Conservation (phyloP, 2,888 invertebrate genomes). For the Rhorus exstirpatorius region DNA sequence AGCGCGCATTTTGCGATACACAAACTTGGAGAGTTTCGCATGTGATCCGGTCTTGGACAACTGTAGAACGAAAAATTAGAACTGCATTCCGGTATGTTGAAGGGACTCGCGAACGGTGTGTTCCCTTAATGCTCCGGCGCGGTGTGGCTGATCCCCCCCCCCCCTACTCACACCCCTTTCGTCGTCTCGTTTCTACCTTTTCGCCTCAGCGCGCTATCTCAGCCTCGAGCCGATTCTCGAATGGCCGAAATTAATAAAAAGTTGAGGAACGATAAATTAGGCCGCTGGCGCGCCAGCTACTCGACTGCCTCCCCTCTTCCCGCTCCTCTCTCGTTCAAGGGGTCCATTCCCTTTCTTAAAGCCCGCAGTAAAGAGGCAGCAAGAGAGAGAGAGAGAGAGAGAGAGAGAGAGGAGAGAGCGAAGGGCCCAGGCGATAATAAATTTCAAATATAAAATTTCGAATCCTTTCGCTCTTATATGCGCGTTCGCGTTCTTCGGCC, state of each 20-base stretch:
- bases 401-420: constrained; percentile 45
- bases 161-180: constrained; percentile 27
- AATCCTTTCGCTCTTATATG: constrained; percentile 73
- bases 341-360: constrained; percentile 54
- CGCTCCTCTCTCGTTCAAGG: constrained; percentile 49
- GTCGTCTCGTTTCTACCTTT: constrained; percentile 63
- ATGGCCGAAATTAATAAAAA: constrained; percentile 86
- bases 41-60: constrained; percentile 46
- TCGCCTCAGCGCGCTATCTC: constrained; percentile 66
- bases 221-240: constrained; percentile 79
- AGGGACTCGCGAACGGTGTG: constrained; percentile 68
- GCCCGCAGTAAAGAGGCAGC: constrained; percentile 43
- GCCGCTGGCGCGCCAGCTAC: constrained; percentile 77
- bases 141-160: constrained; percentile 58
- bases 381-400: constrained; percentile 9
- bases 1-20: background rate
- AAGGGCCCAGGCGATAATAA: constrained; percentile 82
- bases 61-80: constrained; percentile 72
- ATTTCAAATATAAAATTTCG: constrained; percentile 85
- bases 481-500: constrained; percentile 67
- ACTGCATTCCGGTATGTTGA: constrained; percentile 71
- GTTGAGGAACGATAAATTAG: constrained; percentile 86
- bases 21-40: constrained; percentile 38
- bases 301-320: constrained; percentile 44
- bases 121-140: constrained; percentile 69